These are phyloP conservation scores for Lepilemur ruficaudatus DNA, from an alignment of 2,797 vertebrate species.

Conservation along the genomic window DNA sequence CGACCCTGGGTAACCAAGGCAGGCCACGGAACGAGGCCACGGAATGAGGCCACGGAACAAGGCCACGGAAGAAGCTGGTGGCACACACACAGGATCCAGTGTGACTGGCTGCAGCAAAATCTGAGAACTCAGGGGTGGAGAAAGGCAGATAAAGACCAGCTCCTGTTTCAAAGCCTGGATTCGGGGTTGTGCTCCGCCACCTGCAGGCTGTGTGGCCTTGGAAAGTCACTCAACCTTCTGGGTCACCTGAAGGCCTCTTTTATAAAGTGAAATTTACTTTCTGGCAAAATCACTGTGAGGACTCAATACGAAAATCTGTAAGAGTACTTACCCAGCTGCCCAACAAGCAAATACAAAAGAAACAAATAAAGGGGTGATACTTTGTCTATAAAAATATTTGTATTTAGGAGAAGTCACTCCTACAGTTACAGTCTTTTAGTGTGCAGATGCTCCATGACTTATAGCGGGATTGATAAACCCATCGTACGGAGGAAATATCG, in stretches of 20 bases:
- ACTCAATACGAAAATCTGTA: background rate
- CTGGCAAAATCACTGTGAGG: background rate
- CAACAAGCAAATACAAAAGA: background rate
- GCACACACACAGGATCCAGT: background rate
- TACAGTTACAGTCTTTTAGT: background rate
- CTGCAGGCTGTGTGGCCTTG: background rate
- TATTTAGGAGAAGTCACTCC: background rate
- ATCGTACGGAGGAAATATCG: background rate
- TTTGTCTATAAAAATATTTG: background rate
- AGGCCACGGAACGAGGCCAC: background rate
- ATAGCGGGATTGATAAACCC: background rate
- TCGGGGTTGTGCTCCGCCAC: fast-evolving
- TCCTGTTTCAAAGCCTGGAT: background rate
- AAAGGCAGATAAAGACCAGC: background rate
- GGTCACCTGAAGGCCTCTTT: background rate
- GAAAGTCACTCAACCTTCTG: background rate
- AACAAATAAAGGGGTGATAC: background rate
- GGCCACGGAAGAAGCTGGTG: background rate
- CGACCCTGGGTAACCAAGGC: background rate
- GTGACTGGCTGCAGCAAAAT: background rate
- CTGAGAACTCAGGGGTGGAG: fast-evolving
- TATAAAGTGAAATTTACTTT: background rate
- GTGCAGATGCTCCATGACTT: background rate
- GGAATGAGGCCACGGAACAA: background rate
- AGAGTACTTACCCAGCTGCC: background rate